These are phyloP conservation scores for Dasysyrphus albostriatus DNA, from an alignment of 2,888 invertebrate species.

Conservation along the genomic window DNA sequence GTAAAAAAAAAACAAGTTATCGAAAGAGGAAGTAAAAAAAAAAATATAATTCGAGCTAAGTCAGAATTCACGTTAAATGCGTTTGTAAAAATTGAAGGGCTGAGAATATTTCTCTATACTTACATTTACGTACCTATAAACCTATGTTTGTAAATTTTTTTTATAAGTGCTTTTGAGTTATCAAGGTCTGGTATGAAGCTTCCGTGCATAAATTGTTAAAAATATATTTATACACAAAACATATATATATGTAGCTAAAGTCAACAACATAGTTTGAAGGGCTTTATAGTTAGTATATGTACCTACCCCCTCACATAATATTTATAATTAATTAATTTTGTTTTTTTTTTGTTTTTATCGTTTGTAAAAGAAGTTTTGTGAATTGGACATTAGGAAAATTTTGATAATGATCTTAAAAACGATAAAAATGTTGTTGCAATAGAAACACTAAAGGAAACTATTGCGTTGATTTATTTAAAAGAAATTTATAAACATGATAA, in stretches of 20 bases:
- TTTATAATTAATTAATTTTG: no score
- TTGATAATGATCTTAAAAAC: neutral
- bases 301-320: neutral
- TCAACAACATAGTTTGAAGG: slow-evolving; percentile 29
- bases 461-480: neutral
- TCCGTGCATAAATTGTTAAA: slow-evolving; percentile 60
- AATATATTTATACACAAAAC: slow-evolving; percentile 39
- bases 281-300: slow-evolving; percentile 14
- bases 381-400: neutral
- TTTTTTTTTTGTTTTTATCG: slow-evolving; percentile 27
- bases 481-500: neutral
- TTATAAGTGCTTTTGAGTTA: slow-evolving; percentile 25
- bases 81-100: slow-evolving; percentile 63
- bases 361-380: slow-evolving; percentile 28
- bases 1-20: slow-evolving; percentile 54
- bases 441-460: neutral
- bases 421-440: neutral
- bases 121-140: no score
- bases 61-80: slow-evolving; percentile 41
- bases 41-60: slow-evolving; percentile 28
- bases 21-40: slow-evolving; percentile 69
- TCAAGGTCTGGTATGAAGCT: slow-evolving; percentile 54
- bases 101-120: slow-evolving; percentile 21
- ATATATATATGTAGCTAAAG: slow-evolving; percentile 29
- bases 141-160: neutral